A percentile compares a stretch with the other conserved stretches of the same genome.
phyloP scores from a whole-genome alignment of 2,888 invertebrate genomes.

The Luffia ferchaultella region DNA sequence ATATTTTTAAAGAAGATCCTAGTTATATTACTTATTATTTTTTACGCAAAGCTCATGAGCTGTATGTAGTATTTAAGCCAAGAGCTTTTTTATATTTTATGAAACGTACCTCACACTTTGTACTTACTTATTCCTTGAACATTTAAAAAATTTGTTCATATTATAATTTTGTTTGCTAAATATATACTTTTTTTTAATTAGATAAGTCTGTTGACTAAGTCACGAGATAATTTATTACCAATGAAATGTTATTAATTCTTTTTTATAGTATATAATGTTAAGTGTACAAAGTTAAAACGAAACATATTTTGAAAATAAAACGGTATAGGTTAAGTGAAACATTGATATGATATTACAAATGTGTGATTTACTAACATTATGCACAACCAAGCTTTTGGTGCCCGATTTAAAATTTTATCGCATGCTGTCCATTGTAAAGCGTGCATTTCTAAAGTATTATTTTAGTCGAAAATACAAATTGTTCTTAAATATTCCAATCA shows the following conservation, averaged over 20 bases:
- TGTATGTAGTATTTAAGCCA: constrained; percentile 29
- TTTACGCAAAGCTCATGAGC: too few species aligned
- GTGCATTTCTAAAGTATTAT: too few species aligned
- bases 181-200: constrained; percentile 1
- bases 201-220: constrained; percentile 57
- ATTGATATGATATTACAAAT: constrained; percentile 34
- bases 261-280: constrained; percentile 28
- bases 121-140: constrained; percentile 11
- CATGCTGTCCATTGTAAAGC: too few species aligned
- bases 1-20: constrained; percentile 30
- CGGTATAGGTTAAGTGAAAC: constrained; percentile 31
- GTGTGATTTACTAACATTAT: constrained; percentile 55
- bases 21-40: constrained; percentile 21
- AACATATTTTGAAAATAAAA: constrained; percentile 36
- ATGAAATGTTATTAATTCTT: constrained; percentile 61
- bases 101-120: constrained; percentile 20
- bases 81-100: constrained; percentile 33
- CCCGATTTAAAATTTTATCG: too few species aligned
- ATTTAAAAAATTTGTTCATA: constrained; percentile 26
- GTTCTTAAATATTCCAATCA: too few species aligned
- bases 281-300: constrained; percentile 45
- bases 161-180: constrained; percentile 6
- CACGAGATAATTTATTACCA: constrained; percentile 65
- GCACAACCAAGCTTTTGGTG: too few species aligned
- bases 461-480: too few species aligned